phyloP scores from a whole-genome alignment of 2,888 invertebrate species.

The Aromia moschata region DNA sequence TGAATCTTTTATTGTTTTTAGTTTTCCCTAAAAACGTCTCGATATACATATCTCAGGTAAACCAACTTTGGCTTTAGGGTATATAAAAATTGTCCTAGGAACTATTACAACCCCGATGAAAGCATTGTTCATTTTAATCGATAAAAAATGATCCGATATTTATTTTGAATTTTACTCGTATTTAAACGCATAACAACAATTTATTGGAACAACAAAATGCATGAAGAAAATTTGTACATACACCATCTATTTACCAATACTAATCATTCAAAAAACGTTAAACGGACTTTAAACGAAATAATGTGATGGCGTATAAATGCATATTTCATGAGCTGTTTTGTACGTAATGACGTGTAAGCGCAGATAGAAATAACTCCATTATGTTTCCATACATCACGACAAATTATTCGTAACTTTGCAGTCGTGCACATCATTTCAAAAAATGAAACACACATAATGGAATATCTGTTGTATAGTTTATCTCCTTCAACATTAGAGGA shows the following conservation, averaged over 20 bases:
- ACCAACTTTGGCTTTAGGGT: no score
- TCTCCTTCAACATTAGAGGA: neutral
- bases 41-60: no score
- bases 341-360: slow-evolving; percentile 21
- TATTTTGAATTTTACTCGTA: no score
- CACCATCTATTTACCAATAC: neutral
- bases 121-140: no score
- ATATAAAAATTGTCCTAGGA: no score
- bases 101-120: no score
- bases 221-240: no score
- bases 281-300: slow-evolving; percentile 8
- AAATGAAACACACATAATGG: neutral
- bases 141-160: no score
- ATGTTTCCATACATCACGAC: slow-evolving; percentile 14
- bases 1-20: no score
- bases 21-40: no score
- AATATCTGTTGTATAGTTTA: neutral
- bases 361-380: slow-evolving; percentile 19
- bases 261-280: slow-evolving; percentile 8
- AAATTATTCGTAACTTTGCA: slow-evolving; percentile 5
- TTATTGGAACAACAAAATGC: no score
- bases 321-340: slow-evolving; percentile 26
- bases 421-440: neutral
- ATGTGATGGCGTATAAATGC: slow-evolving; percentile 18
- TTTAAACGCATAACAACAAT: no score